These are phyloP conservation scores for Thamnophis elegans DNA, from an alignment of 2,797 vertebrate species.

Conservation along the genomic window DNA sequence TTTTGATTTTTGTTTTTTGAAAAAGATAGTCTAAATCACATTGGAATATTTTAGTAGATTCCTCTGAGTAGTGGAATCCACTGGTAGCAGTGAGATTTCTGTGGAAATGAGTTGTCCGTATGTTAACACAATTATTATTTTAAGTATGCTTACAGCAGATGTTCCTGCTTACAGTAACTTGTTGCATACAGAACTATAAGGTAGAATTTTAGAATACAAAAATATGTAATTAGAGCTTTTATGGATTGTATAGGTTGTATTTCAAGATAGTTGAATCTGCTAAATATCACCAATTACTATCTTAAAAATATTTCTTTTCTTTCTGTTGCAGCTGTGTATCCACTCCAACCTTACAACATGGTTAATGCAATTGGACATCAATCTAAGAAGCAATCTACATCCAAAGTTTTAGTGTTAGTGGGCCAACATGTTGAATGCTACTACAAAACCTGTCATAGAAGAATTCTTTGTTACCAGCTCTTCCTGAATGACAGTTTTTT, in stretches of 20 bases:
- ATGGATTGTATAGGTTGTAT: rapidly evolving
- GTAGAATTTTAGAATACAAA: neutral
- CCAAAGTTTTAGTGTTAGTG: slow-evolving; percentile 59
- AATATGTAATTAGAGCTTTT: neutral
- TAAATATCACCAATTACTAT: slow-evolving; percentile 18
- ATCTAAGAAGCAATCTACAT: slow-evolving; percentile 55
- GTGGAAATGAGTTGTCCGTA: neutral
- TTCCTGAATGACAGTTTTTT: slow-evolving; percentile 19
- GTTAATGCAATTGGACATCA: slow-evolving; percentile 58
- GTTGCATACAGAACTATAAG: neutral
- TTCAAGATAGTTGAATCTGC: slow-evolving; percentile 6
- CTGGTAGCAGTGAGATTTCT: neutral
- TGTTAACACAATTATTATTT: neutral
- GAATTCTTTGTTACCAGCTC: slow-evolving; percentile 51
- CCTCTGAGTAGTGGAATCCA: neutral
- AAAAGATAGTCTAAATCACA: slow-evolving; percentile 5
- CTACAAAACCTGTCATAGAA: slow-evolving; percentile 55
- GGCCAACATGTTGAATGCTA: slow-evolving; percentile 60
- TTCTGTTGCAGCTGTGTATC: slow-evolving; percentile 68
- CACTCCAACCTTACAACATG: slow-evolving; percentile 68
- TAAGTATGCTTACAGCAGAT: neutral
- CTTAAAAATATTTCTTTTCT: slow-evolving; percentile 54
- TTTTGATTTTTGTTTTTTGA: slow-evolving; percentile 32
- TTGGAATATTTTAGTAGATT: neutral
- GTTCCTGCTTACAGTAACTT: neutral